Evolutionary conservation across 2,888 invertebrate genomes (phyloP).

Genomic region (Caenorhabditis uteleia): DNA sequence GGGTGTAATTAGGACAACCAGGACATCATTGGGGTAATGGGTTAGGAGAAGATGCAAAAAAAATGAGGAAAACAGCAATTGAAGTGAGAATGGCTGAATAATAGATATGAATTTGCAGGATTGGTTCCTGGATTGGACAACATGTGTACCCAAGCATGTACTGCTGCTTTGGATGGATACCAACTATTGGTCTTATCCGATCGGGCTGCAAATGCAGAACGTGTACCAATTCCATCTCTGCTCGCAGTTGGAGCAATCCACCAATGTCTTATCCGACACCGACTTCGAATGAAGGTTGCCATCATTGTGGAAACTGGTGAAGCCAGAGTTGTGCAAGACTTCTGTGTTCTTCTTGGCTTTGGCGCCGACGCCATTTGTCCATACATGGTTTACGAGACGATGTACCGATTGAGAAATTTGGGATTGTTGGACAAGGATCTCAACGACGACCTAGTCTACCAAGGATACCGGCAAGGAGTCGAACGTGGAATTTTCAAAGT

Average conservation of each 20-base stretch:
- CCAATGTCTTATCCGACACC: constrained; percentile 90
- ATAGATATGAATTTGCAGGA: constrained; percentile 74
- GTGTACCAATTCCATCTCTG: constrained; percentile 77
- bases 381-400: constrained; percentile 83
- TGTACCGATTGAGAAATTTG: constrained; percentile 84
- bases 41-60: constrained; percentile 10
- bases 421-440: constrained; percentile 81
- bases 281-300: constrained; percentile 90
- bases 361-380: constrained; percentile 96
- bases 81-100: not conserved
- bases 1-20: too few species aligned
- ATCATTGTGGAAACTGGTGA: constrained; percentile 94
- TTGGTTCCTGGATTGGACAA: constrained; percentile 81
- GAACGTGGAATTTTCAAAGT: constrained; percentile 89
- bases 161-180: constrained; percentile 81
- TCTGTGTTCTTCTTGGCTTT: constrained; percentile 91
- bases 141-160: constrained; percentile 82
- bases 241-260: constrained; percentile 90
- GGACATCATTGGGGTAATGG: too few species aligned
- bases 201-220: constrained; percentile 71
- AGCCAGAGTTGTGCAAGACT: constrained; percentile 87
- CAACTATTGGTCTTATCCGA: constrained; percentile 89
- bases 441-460: constrained; percentile 70
- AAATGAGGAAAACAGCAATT: not conserved
- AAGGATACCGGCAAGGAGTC: constrained; percentile 87